Evolutionary conservation across 2,888 invertebrate genomes (phyloP), one percentile per base, ranked within the genome.

Genomic region (Lasius platythorax): DNA sequence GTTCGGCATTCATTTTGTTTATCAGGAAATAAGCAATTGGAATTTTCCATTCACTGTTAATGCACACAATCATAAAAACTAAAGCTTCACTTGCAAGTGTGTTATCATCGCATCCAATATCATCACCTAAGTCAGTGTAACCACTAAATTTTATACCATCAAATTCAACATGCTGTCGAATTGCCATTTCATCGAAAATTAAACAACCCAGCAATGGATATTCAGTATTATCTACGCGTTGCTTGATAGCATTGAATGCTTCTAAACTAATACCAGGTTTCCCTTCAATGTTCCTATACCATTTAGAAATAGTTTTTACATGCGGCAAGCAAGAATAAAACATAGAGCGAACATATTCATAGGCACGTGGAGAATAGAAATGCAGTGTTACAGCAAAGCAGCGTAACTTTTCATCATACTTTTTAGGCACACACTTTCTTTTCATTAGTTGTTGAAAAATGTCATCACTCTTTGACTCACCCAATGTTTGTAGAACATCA

Each of bases 331-430:
- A 23, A 23, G 23, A 23, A 23, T 23, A 23, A 23, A 23, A 23
- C 23, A 23, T 23, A 23, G 23, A 23, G 23, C 76, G 33, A 9
- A 78, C 66, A 40, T 50, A 78, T 33, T 78, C 28, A 66, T 78
- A 78, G 9, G 76, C 53, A 1, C 66, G 43, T 40, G 37, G 43
- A 1, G 40, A 75, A 75, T 75, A 63, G 43, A 43, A 63, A 40
- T 43, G 75, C 8, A 75, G 18, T 40, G 75, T 75, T 28, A 75
- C 0, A 0, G 75, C 75, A 61, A 75, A 74, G 43, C 43, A 43
- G 43, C 43, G 43, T 43, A 43, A 43, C 43, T 43, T 43, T 43
- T 4, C 43, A 43, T 43, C 9, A 43, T 43, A 43, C 43, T 43
- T 43, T 43, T 43, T 43, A 43, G 43, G 43, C 43, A 43, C 43